phyloP scores from a whole-genome alignment of 2,888 invertebrate genomes.

The Calliopum simillimum region DNA sequence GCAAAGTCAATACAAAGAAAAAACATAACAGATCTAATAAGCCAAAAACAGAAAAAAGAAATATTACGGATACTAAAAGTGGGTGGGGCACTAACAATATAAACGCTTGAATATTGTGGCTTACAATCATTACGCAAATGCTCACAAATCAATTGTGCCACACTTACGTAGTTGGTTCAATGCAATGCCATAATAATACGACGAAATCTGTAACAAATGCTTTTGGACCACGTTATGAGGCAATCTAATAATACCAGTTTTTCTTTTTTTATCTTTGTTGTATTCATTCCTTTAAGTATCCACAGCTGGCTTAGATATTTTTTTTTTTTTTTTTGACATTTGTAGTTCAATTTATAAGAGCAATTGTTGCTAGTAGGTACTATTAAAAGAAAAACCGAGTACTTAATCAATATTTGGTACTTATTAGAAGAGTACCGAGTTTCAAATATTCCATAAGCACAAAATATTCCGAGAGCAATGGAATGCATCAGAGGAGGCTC shows the following conservation, averaged over 20 bases:
- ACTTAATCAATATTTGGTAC: no score
- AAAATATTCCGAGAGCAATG: no score
- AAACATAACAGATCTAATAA: no score
- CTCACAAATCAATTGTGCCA: background rate
- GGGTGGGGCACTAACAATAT: background rate
- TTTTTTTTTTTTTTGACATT: no score
- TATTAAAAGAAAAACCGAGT: no score
- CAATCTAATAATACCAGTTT: background rate
- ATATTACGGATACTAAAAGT: background rate
- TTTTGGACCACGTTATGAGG: background rate
- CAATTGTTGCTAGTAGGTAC: no score
- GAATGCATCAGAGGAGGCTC: no score
- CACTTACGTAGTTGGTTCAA: slow-evolving; percentile 1
- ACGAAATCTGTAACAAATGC: background rate
- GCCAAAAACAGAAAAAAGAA: background rate
- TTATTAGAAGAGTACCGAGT: no score
- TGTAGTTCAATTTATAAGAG: no score
- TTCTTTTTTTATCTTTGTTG: background rate
- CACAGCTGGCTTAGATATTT: no score
- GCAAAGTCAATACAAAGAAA: no score
- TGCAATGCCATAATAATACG: background rate
- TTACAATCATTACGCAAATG: slow-evolving; percentile 9
- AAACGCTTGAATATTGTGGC: background rate
- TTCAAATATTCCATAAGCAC: no score
- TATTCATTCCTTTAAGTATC: background rate